Evolutionary conservation across 2,113 vertebrate genomes (phyloP).

Genomic region (Antechinus stuartii): DNA sequence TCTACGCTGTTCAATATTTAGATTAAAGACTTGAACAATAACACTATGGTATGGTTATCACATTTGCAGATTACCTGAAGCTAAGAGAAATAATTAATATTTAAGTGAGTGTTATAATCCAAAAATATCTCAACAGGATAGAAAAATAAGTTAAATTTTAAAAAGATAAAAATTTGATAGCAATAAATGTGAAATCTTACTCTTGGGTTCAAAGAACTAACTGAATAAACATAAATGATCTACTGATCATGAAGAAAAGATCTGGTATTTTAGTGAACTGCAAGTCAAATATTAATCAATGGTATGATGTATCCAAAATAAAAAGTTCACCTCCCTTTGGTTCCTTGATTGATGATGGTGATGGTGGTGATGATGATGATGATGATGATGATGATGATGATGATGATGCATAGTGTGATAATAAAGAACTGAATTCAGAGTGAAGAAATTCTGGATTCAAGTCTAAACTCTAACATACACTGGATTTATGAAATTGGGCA

Average conservation of each 20-base stretch:
- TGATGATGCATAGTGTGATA: neutral
- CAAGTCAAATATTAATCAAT: neutral
- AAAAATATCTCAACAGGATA: neutral
- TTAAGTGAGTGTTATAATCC: neutral
- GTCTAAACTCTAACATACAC: neutral
- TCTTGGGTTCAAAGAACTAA: neutral
- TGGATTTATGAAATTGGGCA: neutral
- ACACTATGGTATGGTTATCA: neutral
- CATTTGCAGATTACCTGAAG: neutral
- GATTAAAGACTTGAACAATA: neutral
- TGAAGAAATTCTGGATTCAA: neutral
- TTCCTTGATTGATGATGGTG: neutral
- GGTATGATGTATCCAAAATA: neutral
- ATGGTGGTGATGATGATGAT: neutral
- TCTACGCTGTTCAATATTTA: neutral
- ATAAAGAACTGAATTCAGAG: neutral
- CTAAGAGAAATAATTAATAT: neutral
- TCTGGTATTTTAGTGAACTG: neutral
- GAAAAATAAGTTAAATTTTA: neutral
- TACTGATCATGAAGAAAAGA: neutral
- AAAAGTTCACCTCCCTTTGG: neutral
- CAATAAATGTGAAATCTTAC: neutral
- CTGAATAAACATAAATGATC: neutral
- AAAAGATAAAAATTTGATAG: neutral
- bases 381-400: neutral